Evolutionary conservation across 2,113 vertebrate species (phyloP).

Genomic region (Rattus rattus): DNA sequence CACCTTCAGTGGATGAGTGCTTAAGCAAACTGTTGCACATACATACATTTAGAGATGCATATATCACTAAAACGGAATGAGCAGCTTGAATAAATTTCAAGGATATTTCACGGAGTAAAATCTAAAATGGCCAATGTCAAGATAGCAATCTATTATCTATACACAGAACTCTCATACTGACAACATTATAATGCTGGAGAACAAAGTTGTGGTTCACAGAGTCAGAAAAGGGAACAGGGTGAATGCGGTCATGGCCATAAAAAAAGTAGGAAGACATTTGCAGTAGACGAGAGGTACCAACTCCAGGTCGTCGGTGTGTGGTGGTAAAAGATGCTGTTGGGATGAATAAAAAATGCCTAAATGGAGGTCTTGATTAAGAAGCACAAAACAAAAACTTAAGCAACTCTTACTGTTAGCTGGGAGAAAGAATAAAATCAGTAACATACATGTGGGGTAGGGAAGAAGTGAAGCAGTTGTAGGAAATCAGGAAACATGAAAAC

Average conservation of each 20-base stretch:
- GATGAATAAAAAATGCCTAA: neutral
- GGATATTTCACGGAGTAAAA: conserved; percentile 8
- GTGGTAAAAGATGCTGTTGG: neutral
- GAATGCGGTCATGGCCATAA: neutral
- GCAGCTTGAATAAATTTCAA: conserved; percentile 18
- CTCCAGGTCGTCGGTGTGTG: neutral
- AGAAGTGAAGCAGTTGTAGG: neutral
- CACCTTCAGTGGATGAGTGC: neutral
- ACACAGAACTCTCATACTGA: neutral
- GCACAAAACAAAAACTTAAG: neutral
- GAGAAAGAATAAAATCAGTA: neutral
- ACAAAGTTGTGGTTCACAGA: neutral
- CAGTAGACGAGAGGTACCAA: neutral
- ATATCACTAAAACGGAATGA: neutral
- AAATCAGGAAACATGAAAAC: neutral
- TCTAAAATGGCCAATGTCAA: neutral
- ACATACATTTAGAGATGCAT: conserved; percentile 21
- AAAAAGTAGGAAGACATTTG: neutral
- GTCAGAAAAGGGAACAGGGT: neutral
- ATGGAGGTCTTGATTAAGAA: neutral
- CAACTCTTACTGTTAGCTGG: conserved; percentile 9
- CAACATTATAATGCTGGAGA: neutral
- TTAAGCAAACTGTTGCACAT: neutral
- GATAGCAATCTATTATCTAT: neutral
- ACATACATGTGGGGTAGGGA: neutral